These are phyloP conservation scores for Brachionus paranguensis DNA, from an alignment of 1,140 invertebrate genomes.

Conservation along the genomic window DNA sequence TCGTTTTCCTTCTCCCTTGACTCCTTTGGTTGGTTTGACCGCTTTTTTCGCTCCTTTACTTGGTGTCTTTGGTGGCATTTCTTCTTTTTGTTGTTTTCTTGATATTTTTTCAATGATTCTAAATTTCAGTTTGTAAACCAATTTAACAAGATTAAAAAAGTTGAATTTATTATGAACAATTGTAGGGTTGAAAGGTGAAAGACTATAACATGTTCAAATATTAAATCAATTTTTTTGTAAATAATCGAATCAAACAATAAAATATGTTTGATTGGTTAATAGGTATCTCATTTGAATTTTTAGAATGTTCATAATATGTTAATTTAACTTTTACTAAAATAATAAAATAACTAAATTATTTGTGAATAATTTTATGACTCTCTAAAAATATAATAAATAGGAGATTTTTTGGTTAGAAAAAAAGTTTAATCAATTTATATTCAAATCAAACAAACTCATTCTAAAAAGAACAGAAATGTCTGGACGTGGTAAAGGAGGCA, in stretches of 20 bases:
- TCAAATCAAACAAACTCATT: too few species aligned
- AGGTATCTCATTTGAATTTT: background rate
- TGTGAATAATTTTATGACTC: background rate
- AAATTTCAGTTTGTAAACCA: background rate
- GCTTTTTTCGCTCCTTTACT: slow-evolving; percentile 21
- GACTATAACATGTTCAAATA: background rate
- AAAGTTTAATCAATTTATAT: too few species aligned
- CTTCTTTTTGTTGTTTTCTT: background rate
- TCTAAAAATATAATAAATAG: background rate
- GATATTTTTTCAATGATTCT: background rate
- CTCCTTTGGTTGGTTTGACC: slow-evolving; percentile 5
- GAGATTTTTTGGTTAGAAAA: background rate
- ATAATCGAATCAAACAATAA: background rate
- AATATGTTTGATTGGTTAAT: background rate
- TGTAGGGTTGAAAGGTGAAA: background rate
- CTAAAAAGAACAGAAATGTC: slow-evolving; percentile 42
- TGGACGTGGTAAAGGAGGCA: slow-evolving; percentile 56
- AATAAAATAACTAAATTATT: too few species aligned
- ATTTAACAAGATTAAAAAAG: background rate
- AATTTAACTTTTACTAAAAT: background rate
- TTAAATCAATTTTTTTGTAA: background rate
- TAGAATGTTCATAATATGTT: background rate
- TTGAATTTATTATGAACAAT: background rate
- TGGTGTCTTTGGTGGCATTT: slow-evolving; percentile 30
- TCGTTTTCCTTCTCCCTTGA: background rate